A percentile compares a stretch with the other conserved stretches of the same genome.
Conservation (phyloP, 2,113 vertebrate genomes). For the Vulpes vulpes region DNA sequence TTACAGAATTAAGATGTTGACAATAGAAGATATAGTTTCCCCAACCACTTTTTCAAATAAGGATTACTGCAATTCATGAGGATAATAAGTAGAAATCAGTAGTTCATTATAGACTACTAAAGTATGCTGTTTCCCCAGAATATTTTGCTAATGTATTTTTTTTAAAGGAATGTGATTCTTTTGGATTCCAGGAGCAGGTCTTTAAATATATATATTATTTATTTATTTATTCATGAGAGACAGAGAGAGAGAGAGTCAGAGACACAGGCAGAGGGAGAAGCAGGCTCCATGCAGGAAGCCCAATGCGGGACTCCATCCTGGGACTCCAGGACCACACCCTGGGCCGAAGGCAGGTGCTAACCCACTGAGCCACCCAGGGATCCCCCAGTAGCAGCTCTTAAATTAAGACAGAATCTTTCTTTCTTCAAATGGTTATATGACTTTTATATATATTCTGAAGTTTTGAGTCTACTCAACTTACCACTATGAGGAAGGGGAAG, state of each 20-base stretch:
- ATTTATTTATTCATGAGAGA: too few species aligned
- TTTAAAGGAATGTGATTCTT: not conserved
- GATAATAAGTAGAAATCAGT: not conserved
- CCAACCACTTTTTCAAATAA: not conserved
- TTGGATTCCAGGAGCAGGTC: not conserved
- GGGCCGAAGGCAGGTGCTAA: too few species aligned
- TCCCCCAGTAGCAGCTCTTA: not conserved
- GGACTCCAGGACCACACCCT: too few species aligned
- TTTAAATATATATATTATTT: not conserved
- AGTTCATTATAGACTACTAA: not conserved
- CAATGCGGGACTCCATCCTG: too few species aligned
- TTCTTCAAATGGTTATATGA: not conserved
- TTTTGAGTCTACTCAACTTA: not conserved
- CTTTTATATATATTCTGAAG: constrained; percentile 11
- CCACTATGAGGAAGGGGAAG: not conserved
- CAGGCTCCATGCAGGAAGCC: too few species aligned
- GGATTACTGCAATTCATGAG: not conserved
- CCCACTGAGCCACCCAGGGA: too few species aligned
- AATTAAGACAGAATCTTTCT: not conserved
- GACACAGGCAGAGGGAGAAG: too few species aligned
- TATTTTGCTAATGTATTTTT: not conserved
- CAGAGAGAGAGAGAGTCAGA: too few species aligned
- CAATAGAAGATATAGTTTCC: not conserved
- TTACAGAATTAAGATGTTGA: not conserved
- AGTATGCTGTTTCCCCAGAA: too few species aligned